These are phyloP conservation scores for Cyprinus carpio DNA, from an alignment of 2,113 vertebrate genomes.

Conservation along the genomic window DNA sequence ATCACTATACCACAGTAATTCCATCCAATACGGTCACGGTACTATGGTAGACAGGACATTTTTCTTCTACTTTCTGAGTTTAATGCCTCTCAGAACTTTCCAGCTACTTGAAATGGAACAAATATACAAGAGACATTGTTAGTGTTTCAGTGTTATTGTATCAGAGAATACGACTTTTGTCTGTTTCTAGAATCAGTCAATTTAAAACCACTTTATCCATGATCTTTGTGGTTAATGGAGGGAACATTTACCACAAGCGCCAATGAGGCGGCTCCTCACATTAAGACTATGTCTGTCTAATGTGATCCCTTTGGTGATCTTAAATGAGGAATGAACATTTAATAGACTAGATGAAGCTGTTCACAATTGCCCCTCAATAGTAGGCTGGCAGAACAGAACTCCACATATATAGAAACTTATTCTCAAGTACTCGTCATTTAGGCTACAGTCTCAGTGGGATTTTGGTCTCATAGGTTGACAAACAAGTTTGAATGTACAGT, in stretches of 20 bases:
- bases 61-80: not conserved
- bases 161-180: conserved; percentile 21
- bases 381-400: not conserved
- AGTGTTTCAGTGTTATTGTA: not conserved
- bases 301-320: conserved; percentile 55
- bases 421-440: not conserved
- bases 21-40: not conserved
- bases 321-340: conserved; percentile 46
- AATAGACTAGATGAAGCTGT: conserved; percentile 46
- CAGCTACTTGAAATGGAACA: not conserved
- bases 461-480: not conserved
- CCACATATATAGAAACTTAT: not conserved
- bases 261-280: conserved; percentile 46
- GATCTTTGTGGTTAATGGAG: conserved; percentile 53
- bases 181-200: conserved; percentile 46
- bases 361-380: conserved; percentile 7
- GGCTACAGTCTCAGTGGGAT: not conserved
- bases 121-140: not conserved
- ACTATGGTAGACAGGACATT: not conserved
- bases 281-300: conserved; percentile 47
- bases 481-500: not conserved
- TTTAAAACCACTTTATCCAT: conserved; percentile 48
- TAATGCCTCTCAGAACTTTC: not conserved
- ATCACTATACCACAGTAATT: not conserved
- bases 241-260: conserved; percentile 44